Base-by-base conservation (phyloP, 2,888 invertebrate genomes). In the Lasioglossum calceatum region DNA sequence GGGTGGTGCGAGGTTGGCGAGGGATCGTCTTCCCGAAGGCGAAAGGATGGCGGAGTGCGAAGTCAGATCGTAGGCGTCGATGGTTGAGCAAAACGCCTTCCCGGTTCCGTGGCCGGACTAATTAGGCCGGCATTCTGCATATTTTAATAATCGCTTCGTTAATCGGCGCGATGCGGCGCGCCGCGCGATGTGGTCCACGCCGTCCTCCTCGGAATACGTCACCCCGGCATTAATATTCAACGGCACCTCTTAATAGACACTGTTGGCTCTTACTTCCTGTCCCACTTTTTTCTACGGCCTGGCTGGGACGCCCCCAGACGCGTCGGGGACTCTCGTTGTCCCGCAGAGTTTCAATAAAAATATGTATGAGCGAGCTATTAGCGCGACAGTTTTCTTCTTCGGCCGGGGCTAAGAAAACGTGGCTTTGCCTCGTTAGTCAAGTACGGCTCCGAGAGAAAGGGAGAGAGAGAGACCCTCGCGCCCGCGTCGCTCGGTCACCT, bases 101-200 rank as follows among this genome's bases (percentile, higher is more conserved):
- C 81, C 74, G 81, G 79, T 88, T 90, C 84, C 81, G 81, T 87
- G 79, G 85, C 39, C 67, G 71, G 82, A 16, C 89, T 91, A 89
- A 91, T 90, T 91, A 90, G 77, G 58, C 54, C 71, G 76, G 72
- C 87, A 75, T 87, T 86, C 84, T 88, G 91, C 90, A 91, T 91
- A 91, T 91, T 89, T 88, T 89, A 90, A 90, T 89, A 92, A 88
- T 91, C 87, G 84, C 87, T 86, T 72, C 81, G 87, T 91, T 91
- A 91, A 91, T 91, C 82, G 83, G 79, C 36, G 19, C 7, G 36
- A n/a, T 70, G 58, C 61, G 58, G 76, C 71, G 58, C 61, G 50
- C 74, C 71, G 36, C 70, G 70, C 79, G 84, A 82, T 58, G 74
- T 79, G 84, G 85, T 64, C 76, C 73, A 70, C 73, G 75, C 64